Conservation (phyloP, 64 coral and sea anemone species). For the Montipora efflorescens region DNA sequence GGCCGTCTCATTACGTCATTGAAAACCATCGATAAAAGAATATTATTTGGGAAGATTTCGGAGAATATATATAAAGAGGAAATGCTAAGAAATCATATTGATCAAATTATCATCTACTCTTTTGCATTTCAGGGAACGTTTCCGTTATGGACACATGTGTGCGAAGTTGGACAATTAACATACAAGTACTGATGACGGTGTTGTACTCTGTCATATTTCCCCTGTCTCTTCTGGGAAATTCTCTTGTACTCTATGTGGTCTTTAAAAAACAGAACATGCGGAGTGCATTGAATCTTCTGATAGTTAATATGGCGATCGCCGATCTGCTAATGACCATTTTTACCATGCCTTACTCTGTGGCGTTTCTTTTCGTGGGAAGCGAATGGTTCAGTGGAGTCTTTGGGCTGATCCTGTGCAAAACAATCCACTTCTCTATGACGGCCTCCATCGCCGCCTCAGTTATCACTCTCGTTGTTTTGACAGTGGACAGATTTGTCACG, state of each 20-base stretch:
- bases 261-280: constrained; percentile 81
- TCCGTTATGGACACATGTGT: not conserved
- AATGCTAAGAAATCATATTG: too few relatives aligned
- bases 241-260: constrained; percentile 81
- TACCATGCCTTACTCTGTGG: constrained; percentile 82
- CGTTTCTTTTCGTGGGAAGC: constrained; percentile 69
- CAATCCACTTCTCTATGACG: constrained; percentile 77
- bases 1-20: too few relatives aligned
- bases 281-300: constrained; percentile 82
- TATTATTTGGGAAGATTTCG: too few relatives aligned
- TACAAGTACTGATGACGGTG: constrained; percentile 69
- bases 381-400: constrained; percentile 86
- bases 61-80: too few relatives aligned
- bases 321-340: constrained; percentile 84
- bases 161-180: constrained; percentile 6
- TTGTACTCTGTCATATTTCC: constrained; percentile 90
- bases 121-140: constrained; percentile 1
- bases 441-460: constrained; percentile 80
- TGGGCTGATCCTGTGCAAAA: constrained; percentile 74
- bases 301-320: constrained; percentile 91
- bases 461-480: constrained; percentile 82
- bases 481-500: constrained; percentile 81
- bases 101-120: not conserved
- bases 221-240: constrained; percentile 84
- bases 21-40: too few relatives aligned